phyloP scores from a whole-genome alignment of 2,113 vertebrate genomes.

The Grammomys dolichurus region DNA sequence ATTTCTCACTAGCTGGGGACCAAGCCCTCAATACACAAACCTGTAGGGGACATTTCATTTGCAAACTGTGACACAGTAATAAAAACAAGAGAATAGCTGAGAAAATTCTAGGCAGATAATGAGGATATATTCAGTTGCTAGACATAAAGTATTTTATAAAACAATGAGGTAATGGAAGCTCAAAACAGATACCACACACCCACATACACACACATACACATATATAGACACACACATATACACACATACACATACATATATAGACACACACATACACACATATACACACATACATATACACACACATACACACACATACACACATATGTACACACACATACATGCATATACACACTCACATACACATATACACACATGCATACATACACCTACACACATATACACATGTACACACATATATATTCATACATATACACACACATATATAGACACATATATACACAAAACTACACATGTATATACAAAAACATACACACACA shows the following conservation, averaged over 20 bases:
- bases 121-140: no score
- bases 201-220: background rate
- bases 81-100: background rate
- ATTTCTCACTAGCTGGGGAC: background rate
- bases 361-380: background rate
- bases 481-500: no score
- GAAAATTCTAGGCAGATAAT: background rate
- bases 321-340: background rate
- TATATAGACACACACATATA: background rate
- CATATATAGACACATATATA: background rate
- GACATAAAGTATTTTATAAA: background rate
- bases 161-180: background rate
- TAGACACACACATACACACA: background rate
- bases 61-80: background rate
- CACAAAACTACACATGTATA: no score
- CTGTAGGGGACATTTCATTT: background rate
- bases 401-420: background rate
- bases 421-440: accelerated
- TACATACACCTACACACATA: background rate
- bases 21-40: no score
- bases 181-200: background rate
- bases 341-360: background rate
- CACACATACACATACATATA: background rate
- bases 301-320: background rate
- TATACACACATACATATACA: background rate